Base-by-base conservation (phyloP, 2,888 invertebrate genomes). In the Drosophila atripex region DNA sequence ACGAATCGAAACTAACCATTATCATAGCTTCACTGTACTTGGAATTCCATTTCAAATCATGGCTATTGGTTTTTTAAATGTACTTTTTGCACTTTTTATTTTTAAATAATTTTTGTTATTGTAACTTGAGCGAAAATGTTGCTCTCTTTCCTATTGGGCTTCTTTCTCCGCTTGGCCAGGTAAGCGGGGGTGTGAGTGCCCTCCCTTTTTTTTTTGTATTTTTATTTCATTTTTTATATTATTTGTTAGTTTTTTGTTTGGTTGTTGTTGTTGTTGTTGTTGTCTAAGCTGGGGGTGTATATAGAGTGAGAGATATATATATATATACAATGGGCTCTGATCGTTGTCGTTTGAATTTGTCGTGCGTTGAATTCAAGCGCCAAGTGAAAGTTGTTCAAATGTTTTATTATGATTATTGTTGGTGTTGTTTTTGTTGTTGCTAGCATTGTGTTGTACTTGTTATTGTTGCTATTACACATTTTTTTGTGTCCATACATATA, bases 381-480 rank as follows among this genome's bases (percentile, higher is more conserved):
- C 82, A 88, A 89, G 89, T 89, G 89, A 89, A 89, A 89, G 89
- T 89, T 89, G 84, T 80, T 89, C 86, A 85, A 80, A 77, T 80
- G 79, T 80, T 35, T 86, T 86, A 79, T 84, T 86, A 78, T 80
- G 71, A 80, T 75, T 76, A 66, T 86, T 74, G 60, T 78, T 73
- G 66, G 55, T 71, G 38, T 43, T 21, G 3, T 72, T 74, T 58
- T 76, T 45, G 43, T 43, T 52, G 28, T 28, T 28, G 7, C 8
- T 28, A 28, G 28, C 8, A 28, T 28, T n/a, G 18, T 30, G n/a
- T n/a, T 25, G 52, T 51, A 28, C 32, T 51, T 55, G 60, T 32
- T n/a, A 18, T 43, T 64, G 32, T 21, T 56, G 41, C 66, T 49
- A 55, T 73, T 73, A 39, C 38, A 55, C 55, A 55, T 46, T 47